phyloP scores from a whole-genome alignment of 2,113 vertebrate genomes.

The Gnathonemus echidnorhynchus region DNA sequence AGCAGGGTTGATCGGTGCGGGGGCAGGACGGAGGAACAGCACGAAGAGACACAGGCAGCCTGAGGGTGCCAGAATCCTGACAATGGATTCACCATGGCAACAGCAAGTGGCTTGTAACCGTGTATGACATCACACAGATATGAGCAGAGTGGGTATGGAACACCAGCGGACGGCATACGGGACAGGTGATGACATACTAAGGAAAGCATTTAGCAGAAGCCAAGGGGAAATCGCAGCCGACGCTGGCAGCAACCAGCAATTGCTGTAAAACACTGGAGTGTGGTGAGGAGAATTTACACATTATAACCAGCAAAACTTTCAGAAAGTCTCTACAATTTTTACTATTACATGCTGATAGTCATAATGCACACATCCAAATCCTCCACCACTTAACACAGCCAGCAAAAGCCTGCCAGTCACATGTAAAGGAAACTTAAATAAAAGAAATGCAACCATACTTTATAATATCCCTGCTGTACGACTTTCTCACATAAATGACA shows the following conservation, averaged over 20 bases:
- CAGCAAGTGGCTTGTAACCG: conserved; percentile 2
- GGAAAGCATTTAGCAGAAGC: not conserved
- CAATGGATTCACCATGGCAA: conserved; percentile 17
- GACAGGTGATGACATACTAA: not conserved
- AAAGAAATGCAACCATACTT: not conserved
- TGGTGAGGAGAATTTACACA: not conserved
- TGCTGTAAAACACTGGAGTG: not conserved
- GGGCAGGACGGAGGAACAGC: not conserved
- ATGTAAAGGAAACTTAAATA: not conserved
- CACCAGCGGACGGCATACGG: not conserved
- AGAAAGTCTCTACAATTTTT: not conserved
- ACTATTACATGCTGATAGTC: not conserved
- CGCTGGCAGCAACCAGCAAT: not conserved
- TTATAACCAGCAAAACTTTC: not conserved
- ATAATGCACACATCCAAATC: not conserved
- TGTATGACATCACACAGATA: not conserved
- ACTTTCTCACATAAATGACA: not conserved
- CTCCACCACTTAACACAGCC: not conserved
- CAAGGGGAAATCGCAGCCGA: not conserved
- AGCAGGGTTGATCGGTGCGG: not conserved
- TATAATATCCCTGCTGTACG: not conserved
- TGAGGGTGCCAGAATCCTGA: not conserved
- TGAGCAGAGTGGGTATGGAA: not conserved
- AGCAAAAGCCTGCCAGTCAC: not conserved
- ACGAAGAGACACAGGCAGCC: not conserved